Conservation (phyloP, 2,113 vertebrate genomes). For the Macrotus californicus region DNA sequence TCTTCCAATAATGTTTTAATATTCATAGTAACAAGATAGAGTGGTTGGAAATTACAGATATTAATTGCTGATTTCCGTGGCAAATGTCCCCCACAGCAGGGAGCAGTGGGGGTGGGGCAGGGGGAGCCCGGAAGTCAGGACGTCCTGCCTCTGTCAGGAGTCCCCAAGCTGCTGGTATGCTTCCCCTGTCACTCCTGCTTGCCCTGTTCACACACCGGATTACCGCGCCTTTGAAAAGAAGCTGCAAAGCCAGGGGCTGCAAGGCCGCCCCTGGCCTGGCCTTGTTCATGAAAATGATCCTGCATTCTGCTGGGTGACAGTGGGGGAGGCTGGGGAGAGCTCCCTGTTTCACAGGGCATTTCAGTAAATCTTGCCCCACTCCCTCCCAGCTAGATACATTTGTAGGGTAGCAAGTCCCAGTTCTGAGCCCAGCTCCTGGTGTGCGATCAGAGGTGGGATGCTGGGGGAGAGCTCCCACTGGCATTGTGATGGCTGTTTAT, state of each 20-base stretch:
- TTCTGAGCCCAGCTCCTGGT: not conserved
- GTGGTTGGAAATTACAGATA: not conserved
- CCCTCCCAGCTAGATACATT: rapidly evolving
- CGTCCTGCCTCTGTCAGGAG: not conserved
- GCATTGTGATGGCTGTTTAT: not conserved
- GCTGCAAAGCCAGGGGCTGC: not conserved
- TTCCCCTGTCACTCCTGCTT: not conserved
- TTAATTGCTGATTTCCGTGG: not conserved
- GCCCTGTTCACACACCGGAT: not conserved
- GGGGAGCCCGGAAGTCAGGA: not conserved
- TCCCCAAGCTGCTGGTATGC: not conserved
- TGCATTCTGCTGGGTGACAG: not conserved
- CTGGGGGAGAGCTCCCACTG: not conserved
- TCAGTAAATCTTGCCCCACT: not conserved
- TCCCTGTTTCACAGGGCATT: not conserved
- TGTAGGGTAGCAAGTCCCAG: too few relatives aligned
- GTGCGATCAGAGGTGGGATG: not conserved
- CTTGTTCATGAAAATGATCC: not conserved
- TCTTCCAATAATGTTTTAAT: not conserved
- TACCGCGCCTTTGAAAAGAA: not conserved
- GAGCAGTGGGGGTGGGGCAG: not conserved
- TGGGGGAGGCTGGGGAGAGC: not conserved
- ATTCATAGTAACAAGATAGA: not conserved
- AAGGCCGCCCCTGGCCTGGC: too few relatives aligned
- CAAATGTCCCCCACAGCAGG: not conserved